phyloP scores from a whole-genome alignment of 1,140 invertebrate species.

The Pantala flavescens region DNA sequence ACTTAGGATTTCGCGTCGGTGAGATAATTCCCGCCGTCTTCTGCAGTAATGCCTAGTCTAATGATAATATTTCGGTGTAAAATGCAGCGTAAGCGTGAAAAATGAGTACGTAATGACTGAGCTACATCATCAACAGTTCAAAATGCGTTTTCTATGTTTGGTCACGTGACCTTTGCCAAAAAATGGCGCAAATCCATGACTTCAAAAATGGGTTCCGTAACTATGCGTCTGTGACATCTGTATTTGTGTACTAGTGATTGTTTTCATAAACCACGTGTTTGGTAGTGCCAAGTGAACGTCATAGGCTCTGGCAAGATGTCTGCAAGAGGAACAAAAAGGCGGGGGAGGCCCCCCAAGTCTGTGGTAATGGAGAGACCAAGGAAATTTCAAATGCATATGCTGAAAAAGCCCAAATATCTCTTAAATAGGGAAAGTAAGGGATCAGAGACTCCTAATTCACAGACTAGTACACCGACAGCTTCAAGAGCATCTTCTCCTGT shows the following conservation, averaged over 20 bases:
- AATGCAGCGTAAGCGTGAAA: constrained; percentile 16
- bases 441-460: constrained; percentile 46
- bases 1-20: constrained; percentile 47
- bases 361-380: constrained; percentile 68
- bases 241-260: constrained; percentile 51
- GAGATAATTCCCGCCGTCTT: constrained; percentile 43
- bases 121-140: background rate
- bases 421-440: constrained; percentile 52
- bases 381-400: constrained; percentile 74
- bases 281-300: constrained; percentile 30
- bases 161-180: constrained; percentile 47
- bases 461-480: constrained; percentile 63
- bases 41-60: constrained; percentile 20
- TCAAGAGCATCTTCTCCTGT: constrained; percentile 64
- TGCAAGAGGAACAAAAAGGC: constrained; percentile 70
- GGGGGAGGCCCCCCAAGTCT: constrained; percentile 79
- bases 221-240: constrained; percentile 44
- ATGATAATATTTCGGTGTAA: constrained; percentile 16
- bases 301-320: constrained; percentile 52
- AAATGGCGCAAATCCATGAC: constrained; percentile 49
- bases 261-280: constrained; percentile 39
- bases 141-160: constrained; percentile 23
- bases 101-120: background rate
- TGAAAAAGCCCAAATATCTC: constrained; percentile 87
- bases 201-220: constrained; percentile 42